Evolutionary conservation across 1,140 invertebrate genomes (phyloP).

Genomic region (Bombus haemorrhoidalis): DNA sequence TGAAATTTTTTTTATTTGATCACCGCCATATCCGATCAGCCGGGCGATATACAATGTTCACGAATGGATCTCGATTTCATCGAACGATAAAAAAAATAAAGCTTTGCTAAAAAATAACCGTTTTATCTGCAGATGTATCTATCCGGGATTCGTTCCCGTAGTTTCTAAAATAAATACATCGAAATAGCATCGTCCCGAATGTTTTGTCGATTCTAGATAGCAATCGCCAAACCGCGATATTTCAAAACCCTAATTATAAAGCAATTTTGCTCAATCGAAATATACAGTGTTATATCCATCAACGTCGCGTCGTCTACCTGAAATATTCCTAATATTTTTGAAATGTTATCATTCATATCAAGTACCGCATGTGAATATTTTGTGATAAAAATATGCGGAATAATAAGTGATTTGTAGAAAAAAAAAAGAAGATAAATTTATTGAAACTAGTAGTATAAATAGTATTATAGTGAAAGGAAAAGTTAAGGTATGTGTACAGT

Average conservation of each 20-base stretch:
- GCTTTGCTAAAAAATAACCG: background rate
- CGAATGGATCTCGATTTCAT: background rate
- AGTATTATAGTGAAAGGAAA: no score
- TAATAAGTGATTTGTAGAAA: background rate
- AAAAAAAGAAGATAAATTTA: no score
- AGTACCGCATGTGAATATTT: background rate
- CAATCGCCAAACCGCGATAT: background rate
- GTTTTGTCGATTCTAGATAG: background rate
- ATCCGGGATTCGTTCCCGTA: background rate
- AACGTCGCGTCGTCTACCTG: background rate
- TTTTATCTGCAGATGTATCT: slow-evolving; percentile 21
- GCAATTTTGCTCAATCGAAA: background rate
- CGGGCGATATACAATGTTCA: background rate
- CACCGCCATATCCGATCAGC: background rate
- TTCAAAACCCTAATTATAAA: slow-evolving; percentile 2
- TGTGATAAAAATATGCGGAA: background rate
- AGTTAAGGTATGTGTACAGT: no score
- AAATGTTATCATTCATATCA: background rate
- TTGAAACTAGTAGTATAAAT: no score
- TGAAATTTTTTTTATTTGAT: background rate
- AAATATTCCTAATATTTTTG: background rate
- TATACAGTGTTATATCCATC: background rate
- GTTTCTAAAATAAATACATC: slow-evolving; percentile 28
- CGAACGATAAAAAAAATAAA: slow-evolving; percentile 15
- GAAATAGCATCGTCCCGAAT: background rate